Conservation (phyloP, 2,888 invertebrate species). For the Lamellibrachia columna region DNA sequence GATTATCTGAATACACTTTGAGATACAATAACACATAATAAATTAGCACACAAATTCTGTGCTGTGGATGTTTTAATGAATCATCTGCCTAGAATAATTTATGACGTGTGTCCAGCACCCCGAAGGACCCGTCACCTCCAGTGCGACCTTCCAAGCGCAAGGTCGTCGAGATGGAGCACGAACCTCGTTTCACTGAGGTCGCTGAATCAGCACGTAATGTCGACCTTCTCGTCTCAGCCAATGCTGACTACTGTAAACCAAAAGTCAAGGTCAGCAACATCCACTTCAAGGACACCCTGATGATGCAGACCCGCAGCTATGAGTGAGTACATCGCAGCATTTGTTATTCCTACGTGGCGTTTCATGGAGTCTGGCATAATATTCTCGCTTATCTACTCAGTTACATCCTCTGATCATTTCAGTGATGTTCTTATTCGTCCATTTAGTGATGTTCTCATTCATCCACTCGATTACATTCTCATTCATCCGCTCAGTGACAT, state of each 20-base stretch:
- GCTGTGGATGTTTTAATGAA: background rate
- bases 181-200: slow-evolving; percentile 59
- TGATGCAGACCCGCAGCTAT: slow-evolving; percentile 65
- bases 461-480: background rate
- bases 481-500: background rate
- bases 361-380: background rate
- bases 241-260: slow-evolving; percentile 61
- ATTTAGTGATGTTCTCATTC: background rate
- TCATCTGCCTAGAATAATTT: background rate
- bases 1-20: too few species aligned
- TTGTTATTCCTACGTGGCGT: background rate
- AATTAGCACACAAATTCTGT: background rate
- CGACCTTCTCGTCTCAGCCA: slow-evolving; percentile 60
- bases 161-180: slow-evolving; percentile 63
- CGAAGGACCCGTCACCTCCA: background rate
- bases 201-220: slow-evolving; percentile 55
- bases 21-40: background rate
- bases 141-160: slow-evolving; percentile 60
- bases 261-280: slow-evolving; percentile 58
- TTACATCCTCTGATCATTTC: background rate
- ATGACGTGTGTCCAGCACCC: background rate
- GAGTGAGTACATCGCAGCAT: slow-evolving; percentile 54
- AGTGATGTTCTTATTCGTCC: too few species aligned
- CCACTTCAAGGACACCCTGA: slow-evolving; percentile 63
- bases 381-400: background rate